Base-by-base conservation (phyloP, 2,113 vertebrate genomes). In the Hiodon alosoides region DNA sequence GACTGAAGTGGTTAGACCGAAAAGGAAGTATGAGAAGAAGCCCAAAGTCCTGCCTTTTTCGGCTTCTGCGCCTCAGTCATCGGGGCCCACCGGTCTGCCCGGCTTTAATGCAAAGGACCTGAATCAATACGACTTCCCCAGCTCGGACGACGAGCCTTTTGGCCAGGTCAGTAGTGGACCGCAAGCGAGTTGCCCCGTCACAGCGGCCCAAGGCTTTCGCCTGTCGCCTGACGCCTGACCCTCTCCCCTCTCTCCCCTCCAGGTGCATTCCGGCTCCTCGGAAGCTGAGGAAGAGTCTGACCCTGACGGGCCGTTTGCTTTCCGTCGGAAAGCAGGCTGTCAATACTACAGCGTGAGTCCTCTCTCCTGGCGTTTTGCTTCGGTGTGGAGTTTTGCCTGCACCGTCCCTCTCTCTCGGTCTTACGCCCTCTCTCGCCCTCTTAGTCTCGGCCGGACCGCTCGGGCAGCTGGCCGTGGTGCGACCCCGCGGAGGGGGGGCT, bases 91-190 rank as follows among this genome's bases (percentile, higher is more conserved):
- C 53, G 91, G 93, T 78, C 93, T 94, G 81, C 93, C 93, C 73
- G 90, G 93, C 80, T 98, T 98, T 78, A 98, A 93, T 81, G 93
- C 94, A 87, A 98, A 98, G 91, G 97, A 99, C 92, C 86, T 98
- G 83, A 99, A 99, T 89, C 97, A 99, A 86, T 99, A 99, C 68
- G 97, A 99, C 83, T 99, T 99, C 83, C 97, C 97, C 85, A 99
- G 97, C 88, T 99, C 97, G 0, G 97, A 99, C 69, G 97, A 99
- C 76, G 97, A 99, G 77, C 93, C 95, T 52, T 94, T 93, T 78
- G 94, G 96, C 75, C 96, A 98, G 94, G 97, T 98, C 88, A 67
- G 31, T 11, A 4, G 0, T 17, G 14, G 8, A 11, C 59, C 3
- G 3, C 13, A 13, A 1, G 14, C 14, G 31, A 31, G 31, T 0